phyloP scores from a whole-genome alignment of 2,888 invertebrate species.

The Candidula unifasciata region DNA sequence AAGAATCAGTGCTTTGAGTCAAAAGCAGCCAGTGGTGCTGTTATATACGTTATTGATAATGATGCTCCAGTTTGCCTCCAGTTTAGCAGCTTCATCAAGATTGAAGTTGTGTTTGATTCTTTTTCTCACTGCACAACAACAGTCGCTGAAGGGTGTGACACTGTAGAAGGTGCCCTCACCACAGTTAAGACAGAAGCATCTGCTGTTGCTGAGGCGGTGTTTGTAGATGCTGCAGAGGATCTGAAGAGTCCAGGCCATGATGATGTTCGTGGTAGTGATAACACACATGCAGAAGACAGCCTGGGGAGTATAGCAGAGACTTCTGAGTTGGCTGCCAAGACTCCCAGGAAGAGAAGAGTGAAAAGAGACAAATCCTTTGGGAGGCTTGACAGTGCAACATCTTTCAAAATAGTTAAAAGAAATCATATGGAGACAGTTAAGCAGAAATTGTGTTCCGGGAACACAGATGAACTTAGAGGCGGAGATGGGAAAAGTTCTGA shows the following conservation, averaged over 20 bases:
- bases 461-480: background rate
- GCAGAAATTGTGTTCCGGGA: background rate
- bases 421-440: no score
- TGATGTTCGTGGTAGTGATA: background rate
- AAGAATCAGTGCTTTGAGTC: conserved; percentile 33
- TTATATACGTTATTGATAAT: conserved; percentile 35
- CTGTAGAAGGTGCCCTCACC: background rate
- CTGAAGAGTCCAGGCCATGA: background rate
- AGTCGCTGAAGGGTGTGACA: background rate
- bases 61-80: conserved; percentile 33
- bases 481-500: background rate
- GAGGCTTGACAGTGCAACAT: background rate
- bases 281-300: background rate
- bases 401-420: background rate
- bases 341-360: background rate
- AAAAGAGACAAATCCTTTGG: background rate
- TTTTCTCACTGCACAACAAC: background rate
- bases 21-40: conserved; percentile 19
- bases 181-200: background rate
- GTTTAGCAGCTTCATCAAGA: conserved; percentile 6
- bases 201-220: background rate
- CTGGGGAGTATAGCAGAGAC: background rate
- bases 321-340: no score
- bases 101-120: conserved; percentile 30
- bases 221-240: background rate